These are phyloP conservation scores for Periphyllus acericola DNA, from an alignment of 2,888 invertebrate genomes.

Conservation along the genomic window DNA sequence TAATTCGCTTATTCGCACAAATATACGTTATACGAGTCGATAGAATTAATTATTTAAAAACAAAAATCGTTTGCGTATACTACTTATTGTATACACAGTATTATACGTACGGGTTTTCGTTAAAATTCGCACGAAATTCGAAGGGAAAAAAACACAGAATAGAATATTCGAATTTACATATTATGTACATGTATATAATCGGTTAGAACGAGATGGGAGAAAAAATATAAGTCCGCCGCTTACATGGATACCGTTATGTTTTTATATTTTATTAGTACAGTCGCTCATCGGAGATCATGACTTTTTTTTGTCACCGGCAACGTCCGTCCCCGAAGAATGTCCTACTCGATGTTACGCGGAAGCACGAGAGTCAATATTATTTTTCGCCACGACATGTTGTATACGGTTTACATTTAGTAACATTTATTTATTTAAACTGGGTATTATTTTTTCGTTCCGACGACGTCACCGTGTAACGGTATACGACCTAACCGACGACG, in stretches of 20 bases:
- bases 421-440: too few relatives aligned
- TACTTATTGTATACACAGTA: not conserved
- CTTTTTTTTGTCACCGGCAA: not conserved
- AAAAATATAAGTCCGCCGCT: not conserved
- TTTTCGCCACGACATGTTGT: too few relatives aligned
- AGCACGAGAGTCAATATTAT: too few relatives aligned
- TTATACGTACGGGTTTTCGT: not conserved
- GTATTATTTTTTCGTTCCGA: too few relatives aligned
- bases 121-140: slow-evolving; percentile 12
- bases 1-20: too few relatives aligned
- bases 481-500: too few relatives aligned
- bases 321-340: too few relatives aligned
- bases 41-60: not conserved
- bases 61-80: not conserved
- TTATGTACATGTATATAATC: not conserved
- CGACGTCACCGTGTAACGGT: too few relatives aligned
- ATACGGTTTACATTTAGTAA: too few relatives aligned
- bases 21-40: not conserved
- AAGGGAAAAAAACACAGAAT: not conserved
- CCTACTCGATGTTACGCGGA: too few relatives aligned
- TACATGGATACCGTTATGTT: not conserved
- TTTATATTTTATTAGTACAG: not conserved
- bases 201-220: not conserved
- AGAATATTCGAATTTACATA: not conserved
- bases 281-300: not conserved